A percentile compares a stretch with the other conserved stretches of the same genome.
Evolutionary conservation across 2,797 vertebrate genomes (phyloP).

Genomic region (Cirrhinus mrigala): DNA sequence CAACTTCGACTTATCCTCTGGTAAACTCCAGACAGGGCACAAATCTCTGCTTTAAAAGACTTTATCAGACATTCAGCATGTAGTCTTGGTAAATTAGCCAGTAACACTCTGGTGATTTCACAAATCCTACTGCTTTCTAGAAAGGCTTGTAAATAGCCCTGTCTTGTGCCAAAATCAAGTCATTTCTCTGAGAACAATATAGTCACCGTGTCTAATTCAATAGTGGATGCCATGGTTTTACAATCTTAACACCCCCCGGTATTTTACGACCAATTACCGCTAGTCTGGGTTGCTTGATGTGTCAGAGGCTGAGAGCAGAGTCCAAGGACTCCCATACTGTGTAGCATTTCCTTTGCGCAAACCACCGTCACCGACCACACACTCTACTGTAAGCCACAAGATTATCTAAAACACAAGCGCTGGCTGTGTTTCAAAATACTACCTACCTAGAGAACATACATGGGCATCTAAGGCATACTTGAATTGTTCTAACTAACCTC

Average conservation of each 20-base stretch:
- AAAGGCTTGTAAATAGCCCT: slow-evolving; percentile 47
- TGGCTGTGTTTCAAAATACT: neutral
- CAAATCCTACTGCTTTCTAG: slow-evolving; percentile 15
- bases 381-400: slow-evolving; percentile 35
- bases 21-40: slow-evolving; percentile 27
- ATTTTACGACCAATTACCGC: slow-evolving; percentile 59
- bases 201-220: slow-evolving; percentile 49
- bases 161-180: slow-evolving; percentile 45
- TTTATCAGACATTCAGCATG: slow-evolving; percentile 16
- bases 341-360: slow-evolving; percentile 8
- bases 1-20: neutral
- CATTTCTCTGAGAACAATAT: slow-evolving; percentile 46
- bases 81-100: slow-evolving; percentile 40
- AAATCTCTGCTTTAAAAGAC: slow-evolving; percentile 21
- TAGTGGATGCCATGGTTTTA: slow-evolving; percentile 57
- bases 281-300: slow-evolving; percentile 41
- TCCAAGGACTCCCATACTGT: slow-evolving; percentile 44
- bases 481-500: neutral
- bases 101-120: slow-evolving; percentile 34
- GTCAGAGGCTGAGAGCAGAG: slow-evolving; percentile 41
- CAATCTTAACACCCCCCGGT: slow-evolving; percentile 44
- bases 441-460: neutral
- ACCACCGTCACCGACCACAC: slow-evolving; percentile 13
- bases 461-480: neutral
- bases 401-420: slow-evolving; percentile 48